Base-by-base conservation (phyloP, 2,888 invertebrate species). In the Leptopilina drosophilae region DNA sequence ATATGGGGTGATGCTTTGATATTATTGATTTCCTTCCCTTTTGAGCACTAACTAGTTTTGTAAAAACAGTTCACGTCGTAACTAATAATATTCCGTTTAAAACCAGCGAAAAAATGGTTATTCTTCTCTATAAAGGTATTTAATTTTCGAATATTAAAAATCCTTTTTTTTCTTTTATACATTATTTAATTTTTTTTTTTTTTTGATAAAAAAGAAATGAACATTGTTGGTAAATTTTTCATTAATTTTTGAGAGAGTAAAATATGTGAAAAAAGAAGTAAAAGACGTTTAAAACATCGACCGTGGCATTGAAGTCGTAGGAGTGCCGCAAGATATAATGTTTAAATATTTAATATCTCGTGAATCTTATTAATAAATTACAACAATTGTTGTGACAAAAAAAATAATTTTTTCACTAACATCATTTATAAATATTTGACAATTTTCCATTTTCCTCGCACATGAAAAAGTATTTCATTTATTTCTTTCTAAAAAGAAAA, bases 51-150 rank as follows among this genome's bases (percentile, higher is more conserved):
- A 64, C 76, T 42, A 69, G 76, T 84, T 82, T 82, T 77, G 83
- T 85, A 80, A 81, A 81, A 81, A 80, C 81, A 86, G 86, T 85
- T 81, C 82, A 81, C 84, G 85, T 83, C 85, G 84, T 84, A 84
- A 84, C 82, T 82, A 81, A 85, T 82, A 81, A 85, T 49, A 49
- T 49, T 83, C 53, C 80, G 66, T 82, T 8, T 42, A 42, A 77
- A 81, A 82, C 79, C 79, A 59, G 69, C 66, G 77, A 4, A 83
- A 81, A 83, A 82, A 88, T 89, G 89, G 90, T 90, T 81, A 86
- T 90, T 80, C 85, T 89, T 82, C 84, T 90, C 78, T 87, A 84
- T 79, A 89, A 88, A 89, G 89, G 89, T 89, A 89, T 78, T 79
- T 77, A 73, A 14, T 49, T 49, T 49, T 33, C 12, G 3, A 42